These are phyloP conservation scores for Acomys russatus DNA, from an alignment of 2,797 vertebrate genomes.

Conservation along the genomic window DNA sequence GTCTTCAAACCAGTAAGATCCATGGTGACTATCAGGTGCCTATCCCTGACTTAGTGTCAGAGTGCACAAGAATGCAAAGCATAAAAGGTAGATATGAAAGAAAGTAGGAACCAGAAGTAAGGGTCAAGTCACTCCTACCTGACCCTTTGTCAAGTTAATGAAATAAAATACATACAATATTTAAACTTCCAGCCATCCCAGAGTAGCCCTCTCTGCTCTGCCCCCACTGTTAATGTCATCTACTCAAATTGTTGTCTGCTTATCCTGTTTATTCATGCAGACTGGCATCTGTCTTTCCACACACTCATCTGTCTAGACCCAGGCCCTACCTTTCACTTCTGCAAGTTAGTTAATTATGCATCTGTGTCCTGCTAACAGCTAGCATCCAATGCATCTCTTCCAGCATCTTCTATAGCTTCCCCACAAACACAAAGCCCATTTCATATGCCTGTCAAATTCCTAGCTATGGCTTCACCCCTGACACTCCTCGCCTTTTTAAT, in stretches of 20 bases:
- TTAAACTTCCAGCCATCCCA: not conserved
- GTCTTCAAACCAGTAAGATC: constrained; percentile 10
- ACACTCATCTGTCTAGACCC: not conserved
- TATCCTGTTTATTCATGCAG: too few species aligned
- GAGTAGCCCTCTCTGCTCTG: not conserved
- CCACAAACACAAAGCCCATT: not conserved
- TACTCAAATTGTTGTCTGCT: not conserved
- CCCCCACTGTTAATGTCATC: not conserved
- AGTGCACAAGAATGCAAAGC: not conserved
- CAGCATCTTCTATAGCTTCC: not conserved
- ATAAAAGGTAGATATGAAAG: not conserved
- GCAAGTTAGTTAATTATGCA: not conserved
- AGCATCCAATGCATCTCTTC: not conserved
- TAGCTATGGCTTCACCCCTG: not conserved
- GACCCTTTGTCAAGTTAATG: not conserved
- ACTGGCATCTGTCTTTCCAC: not conserved
- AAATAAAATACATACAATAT: not conserved
- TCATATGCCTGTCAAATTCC: not conserved
- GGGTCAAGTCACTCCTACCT: not conserved
- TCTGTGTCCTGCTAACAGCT: not conserved
- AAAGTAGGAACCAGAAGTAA: not conserved
- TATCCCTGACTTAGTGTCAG: not conserved
- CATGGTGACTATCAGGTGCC: not conserved
- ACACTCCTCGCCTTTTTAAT: not conserved
- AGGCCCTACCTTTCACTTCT: not conserved